phyloP scores from a whole-genome alignment of 64 coral and sea anemone genomes.

The Pachyseris speciosa region DNA sequence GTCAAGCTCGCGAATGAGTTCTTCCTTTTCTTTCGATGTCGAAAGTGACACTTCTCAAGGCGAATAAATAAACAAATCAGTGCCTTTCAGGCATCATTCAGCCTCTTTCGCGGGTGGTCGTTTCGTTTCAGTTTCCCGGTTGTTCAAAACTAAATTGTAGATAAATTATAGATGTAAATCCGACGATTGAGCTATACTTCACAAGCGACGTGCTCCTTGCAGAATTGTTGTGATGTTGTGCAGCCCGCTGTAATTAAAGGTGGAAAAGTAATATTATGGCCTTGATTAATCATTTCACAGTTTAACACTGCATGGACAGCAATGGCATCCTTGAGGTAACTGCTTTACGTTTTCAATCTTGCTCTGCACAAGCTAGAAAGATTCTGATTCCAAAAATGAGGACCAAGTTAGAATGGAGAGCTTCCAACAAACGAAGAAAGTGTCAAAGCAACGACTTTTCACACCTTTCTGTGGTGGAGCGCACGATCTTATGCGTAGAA shows the following conservation, averaged over 20 bases:
- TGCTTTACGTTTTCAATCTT: background rate
- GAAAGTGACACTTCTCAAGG: background rate
- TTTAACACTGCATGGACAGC: background rate
- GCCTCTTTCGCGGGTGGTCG: background rate
- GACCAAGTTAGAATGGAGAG: background rate
- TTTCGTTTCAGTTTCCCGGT: background rate
- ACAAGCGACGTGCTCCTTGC: background rate
- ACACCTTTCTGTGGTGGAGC: background rate
- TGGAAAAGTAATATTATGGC: background rate
- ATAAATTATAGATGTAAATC: background rate
- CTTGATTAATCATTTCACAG: background rate
- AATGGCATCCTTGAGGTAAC: background rate
- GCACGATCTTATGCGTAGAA: background rate
- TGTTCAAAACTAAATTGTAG: background rate
- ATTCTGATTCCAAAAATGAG: background rate
- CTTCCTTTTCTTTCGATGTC: background rate
- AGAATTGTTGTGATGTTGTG: background rate
- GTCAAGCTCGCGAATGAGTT: too few relatives aligned
- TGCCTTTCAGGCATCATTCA: background rate
- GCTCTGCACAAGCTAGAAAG: background rate
- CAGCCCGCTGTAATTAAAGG: background rate
- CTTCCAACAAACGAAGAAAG: background rate
- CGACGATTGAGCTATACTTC: background rate
- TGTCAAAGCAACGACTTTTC: background rate
- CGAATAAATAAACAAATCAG: background rate